Percentiles rank a stretch among this genome's conserved stretches.
Conservation (phyloP, 2,888 invertebrate species). For the Drosophila cracens region DNA sequence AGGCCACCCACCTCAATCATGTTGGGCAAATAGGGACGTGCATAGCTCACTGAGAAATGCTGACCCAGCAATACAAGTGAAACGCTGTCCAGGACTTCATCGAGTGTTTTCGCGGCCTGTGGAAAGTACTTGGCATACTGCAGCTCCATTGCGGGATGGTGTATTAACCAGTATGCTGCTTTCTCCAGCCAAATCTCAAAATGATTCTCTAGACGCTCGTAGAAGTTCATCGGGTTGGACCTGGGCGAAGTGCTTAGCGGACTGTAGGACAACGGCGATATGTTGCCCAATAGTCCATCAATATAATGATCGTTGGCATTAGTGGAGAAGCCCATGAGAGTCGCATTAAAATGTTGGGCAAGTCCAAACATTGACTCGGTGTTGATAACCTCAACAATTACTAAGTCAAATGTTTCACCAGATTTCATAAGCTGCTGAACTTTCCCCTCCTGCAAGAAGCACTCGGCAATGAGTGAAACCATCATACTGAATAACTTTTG, state of each 20-base stretch:
- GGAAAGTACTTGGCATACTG: constrained; percentile 73
- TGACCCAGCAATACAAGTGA: constrained; percentile 81
- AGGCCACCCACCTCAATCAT: constrained; percentile 84
- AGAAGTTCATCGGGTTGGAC: constrained; percentile 81
- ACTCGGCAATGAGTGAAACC: background rate
- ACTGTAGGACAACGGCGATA: constrained; percentile 79
- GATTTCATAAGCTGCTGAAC: constrained; percentile 70
- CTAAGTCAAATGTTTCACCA: constrained; percentile 82
- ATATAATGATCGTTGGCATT: constrained; percentile 62
- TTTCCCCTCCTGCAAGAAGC: constrained; percentile 37
- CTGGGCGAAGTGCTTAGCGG: constrained; percentile 68
- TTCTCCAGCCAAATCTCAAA: constrained; percentile 50
- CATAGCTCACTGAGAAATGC: constrained; percentile 77
- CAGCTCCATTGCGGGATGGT: constrained; percentile 70
- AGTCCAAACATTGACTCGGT: constrained; percentile 81
- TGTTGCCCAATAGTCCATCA: constrained; percentile 64
- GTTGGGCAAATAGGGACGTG: constrained; percentile 81
- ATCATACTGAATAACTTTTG: constrained; percentile 13
- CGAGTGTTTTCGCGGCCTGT: constrained; percentile 56
- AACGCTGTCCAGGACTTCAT: constrained; percentile 70
- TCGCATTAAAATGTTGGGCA: constrained; percentile 74
- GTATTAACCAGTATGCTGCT: constrained; percentile 51
- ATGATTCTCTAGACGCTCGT: constrained; percentile 81
- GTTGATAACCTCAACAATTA: constrained; percentile 80
- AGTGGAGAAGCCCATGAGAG: constrained; percentile 64